Percentiles rank a stretch among this genome's conserved stretches.
Evolutionary conservation across 2,888 invertebrate genomes (phyloP).

Genomic region (Drosophila bunnanda): DNA sequence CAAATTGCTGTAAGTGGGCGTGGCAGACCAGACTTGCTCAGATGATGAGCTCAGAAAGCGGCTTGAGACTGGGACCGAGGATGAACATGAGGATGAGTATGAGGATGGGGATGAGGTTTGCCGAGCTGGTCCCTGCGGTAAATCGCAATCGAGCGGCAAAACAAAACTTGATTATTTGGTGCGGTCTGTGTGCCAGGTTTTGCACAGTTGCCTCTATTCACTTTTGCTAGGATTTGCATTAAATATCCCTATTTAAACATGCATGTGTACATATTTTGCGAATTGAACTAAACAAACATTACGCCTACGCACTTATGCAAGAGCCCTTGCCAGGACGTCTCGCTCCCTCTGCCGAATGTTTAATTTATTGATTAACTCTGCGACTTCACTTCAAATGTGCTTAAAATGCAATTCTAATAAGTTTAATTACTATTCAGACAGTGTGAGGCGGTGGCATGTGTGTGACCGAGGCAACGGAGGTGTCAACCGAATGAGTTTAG

Average conservation of each 20-base stretch:
- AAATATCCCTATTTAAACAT: constrained; percentile 61
- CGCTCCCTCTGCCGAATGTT: constrained; percentile 13
- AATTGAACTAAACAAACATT: constrained; percentile 68
- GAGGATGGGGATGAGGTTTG: constrained; percentile 12
- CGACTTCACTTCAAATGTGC: constrained; percentile 7
- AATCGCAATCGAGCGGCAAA: constrained; percentile 83
- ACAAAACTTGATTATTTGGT: constrained; percentile 84
- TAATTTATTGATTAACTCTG: constrained; percentile 52
- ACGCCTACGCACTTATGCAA: constrained; percentile 70
- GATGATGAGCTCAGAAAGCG: constrained; percentile 28
- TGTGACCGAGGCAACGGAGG: constrained; percentile 39
- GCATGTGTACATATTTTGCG: constrained; percentile 41
- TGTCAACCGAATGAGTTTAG: constrained; percentile 77
- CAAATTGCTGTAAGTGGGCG: constrained; percentile 82
- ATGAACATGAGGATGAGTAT: background rate
- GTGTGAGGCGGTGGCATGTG: constrained; percentile 14
- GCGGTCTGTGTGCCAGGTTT: constrained; percentile 63
- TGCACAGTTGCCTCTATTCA: constrained; percentile 34
- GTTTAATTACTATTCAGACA: constrained; percentile 44
- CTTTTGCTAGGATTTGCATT: constrained; percentile 54
- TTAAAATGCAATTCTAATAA: constrained; percentile 52
- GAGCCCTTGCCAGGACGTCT: constrained; percentile 19
- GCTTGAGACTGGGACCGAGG: constrained; percentile 9
- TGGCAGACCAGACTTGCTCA: constrained; percentile 47
- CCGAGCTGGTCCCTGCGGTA: constrained; percentile 69